Conservation (phyloP, 2,797 vertebrate species). For the Pyrocephalus nanus region DNA sequence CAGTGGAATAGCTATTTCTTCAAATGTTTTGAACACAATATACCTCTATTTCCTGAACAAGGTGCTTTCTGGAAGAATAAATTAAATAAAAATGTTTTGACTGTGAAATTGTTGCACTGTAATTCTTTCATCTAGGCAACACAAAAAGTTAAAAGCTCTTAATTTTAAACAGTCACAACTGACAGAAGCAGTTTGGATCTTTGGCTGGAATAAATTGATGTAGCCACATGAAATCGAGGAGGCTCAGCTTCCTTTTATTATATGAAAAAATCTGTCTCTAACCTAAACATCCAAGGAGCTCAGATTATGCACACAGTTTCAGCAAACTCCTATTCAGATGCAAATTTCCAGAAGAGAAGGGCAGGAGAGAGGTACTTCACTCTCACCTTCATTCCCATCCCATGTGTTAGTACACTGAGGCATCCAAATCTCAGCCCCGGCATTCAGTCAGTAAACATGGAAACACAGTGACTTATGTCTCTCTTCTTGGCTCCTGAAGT, state of each 20-base stretch:
- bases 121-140: neutral
- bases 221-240: neutral
- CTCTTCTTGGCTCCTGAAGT: neutral
- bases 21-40: neutral
- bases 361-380: neutral
- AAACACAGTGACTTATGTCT: neutral
- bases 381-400: neutral
- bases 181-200: neutral
- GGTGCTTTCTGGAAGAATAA: neutral
- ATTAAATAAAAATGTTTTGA: neutral
- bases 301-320: neutral
- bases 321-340: neutral
- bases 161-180: neutral
- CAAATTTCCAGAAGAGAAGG: neutral
- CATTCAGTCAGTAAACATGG: neutral
- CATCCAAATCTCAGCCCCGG: rapidly evolving
- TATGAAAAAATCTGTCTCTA: neutral
- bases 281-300: neutral
- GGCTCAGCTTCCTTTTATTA: neutral
- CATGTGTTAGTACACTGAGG: rapidly evolving
- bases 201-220: neutral
- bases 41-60: neutral
- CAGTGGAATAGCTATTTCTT: neutral
- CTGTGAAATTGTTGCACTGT: neutral
- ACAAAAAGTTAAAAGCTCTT: neutral